Conservation (phyloP, 2,797 vertebrate genomes). For the Neosalanx taihuensis region DNA sequence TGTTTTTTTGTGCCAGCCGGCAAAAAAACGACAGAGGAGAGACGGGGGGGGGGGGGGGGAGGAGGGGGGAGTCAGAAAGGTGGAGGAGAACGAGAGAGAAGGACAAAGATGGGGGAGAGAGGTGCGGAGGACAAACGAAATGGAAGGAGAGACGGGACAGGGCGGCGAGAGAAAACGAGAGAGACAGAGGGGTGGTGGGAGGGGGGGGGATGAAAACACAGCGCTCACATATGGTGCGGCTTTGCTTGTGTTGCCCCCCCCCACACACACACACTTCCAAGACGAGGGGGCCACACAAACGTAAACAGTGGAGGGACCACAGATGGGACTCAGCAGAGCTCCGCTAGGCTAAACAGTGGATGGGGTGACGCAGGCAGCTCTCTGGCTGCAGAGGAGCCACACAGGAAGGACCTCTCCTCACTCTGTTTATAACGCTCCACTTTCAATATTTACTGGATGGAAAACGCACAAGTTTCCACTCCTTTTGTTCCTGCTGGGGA, state of each 20-base stretch:
- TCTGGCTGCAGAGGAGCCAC: conserved; percentile 67
- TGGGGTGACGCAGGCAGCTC: conserved; percentile 69
- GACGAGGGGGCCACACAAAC: conserved; percentile 70
- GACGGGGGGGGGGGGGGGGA: neutral
- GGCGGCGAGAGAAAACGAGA: neutral
- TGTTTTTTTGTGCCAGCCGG: conserved; percentile 40
- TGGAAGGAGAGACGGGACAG: neutral
- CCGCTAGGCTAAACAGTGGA: conserved; percentile 75
- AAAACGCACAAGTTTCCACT: conserved; percentile 63
- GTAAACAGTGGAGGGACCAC: conserved; percentile 73
- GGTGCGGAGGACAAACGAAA: neutral
- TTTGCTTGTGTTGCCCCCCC: conserved; percentile 74
- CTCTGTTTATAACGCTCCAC: conserved; percentile 61
- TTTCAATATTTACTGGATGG: conserved; percentile 75
- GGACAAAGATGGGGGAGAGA: neutral
- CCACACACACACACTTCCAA: too few species aligned
- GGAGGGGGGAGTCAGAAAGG: too few species aligned
- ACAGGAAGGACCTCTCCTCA: conserved; percentile 58
- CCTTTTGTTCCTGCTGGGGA: conserved; percentile 49
- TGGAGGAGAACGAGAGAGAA: conserved; percentile 1
- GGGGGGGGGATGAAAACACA: conserved; percentile 36
- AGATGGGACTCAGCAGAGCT: conserved; percentile 71
- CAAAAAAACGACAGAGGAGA: conserved; percentile 20
- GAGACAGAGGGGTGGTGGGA: conserved; percentile 20
- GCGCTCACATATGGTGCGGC: conserved; percentile 65